Base-by-base conservation (phyloP, 2,113 vertebrate species). In the Semnornis frantzii region DNA sequence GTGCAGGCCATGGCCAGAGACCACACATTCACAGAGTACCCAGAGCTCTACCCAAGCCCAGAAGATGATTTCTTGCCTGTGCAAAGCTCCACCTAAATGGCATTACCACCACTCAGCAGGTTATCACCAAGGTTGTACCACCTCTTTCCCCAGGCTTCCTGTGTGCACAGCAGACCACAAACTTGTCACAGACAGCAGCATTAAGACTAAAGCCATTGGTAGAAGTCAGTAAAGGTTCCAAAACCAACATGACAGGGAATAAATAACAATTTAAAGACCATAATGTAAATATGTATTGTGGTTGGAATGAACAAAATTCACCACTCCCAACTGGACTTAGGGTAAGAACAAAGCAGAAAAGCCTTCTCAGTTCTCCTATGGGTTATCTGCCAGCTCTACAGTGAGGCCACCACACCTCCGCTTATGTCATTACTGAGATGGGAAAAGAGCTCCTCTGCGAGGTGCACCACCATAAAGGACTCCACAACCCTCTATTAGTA, bases 221-320 rank as follows among this genome's bases (percentile, higher is more conserved):
- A 71, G 25, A 82, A 76, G n/a, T 46, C 55, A 72, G 37, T 24
- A 81, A 25, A 73, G 13, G 44, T 44, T 85, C 50, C 63, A 62
- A 60, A 7, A 42, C 70, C 63, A 86, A 70, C 83, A 74, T 2
- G 10, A 59, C 82, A 93, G 34, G 82, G 24, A 64, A 50, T 31
- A 87, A 89, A 15, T 50, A 83, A 81, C 20, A 13, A 19, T 81
- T 42, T 72, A n/a, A 91, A 89, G 59, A 62, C 33, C 19, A 8
- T 44, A 58, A 91, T 2, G 10, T 33, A 75, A 90, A 82, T 4
- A 15, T 0, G 0, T 25, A 66, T 27, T 2, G 0, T 0, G 13
- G 91, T 8, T 58, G 13, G 44, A 92, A 91, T 6, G 46, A 87
- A 94, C 69, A 78, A 82, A 93, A 59, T 30, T 94, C 55, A 60